phyloP scores from a whole-genome alignment of 1,140 invertebrate genomes.

The Drosophila bocqueti region DNA sequence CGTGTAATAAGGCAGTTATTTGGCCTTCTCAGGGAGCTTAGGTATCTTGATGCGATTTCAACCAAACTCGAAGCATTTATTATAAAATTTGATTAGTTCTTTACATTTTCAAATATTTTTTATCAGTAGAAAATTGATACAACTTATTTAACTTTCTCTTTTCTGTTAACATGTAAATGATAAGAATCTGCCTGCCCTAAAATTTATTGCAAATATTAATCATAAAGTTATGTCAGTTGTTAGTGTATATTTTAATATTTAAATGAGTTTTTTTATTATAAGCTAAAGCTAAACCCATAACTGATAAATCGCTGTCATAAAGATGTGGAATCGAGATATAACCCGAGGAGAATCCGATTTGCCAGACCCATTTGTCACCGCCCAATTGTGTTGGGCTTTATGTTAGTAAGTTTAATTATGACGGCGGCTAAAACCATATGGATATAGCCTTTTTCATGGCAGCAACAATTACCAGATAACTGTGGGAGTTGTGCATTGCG shows the following conservation, averaged over 20 bases:
- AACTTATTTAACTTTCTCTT: too few relatives aligned
- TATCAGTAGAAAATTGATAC: not conserved
- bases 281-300: not conserved
- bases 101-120: not conserved
- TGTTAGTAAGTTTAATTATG: not conserved
- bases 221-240: not conserved
- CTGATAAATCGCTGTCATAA: not conserved
- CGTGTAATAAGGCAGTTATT: not conserved
- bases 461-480: slow-evolving; percentile 4
- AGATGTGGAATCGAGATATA: not conserved
- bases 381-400: not conserved
- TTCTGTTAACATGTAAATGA: too few relatives aligned
- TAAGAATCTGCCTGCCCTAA: too few relatives aligned
- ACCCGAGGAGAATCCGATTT: not conserved
- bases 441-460: not conserved
- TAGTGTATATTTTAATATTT: not conserved
- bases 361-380: slow-evolving; percentile 5
- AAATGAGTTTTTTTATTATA: not conserved
- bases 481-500: not conserved
- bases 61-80: not conserved
- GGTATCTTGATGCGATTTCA: not conserved
- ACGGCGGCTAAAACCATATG: not conserved
- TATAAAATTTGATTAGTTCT: not conserved
- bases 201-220: too few relatives aligned
- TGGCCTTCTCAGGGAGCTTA: not conserved